These are phyloP conservation scores for Erpobdella octoculata DNA, from an alignment of 2,888 invertebrate species.

Conservation along the genomic window DNA sequence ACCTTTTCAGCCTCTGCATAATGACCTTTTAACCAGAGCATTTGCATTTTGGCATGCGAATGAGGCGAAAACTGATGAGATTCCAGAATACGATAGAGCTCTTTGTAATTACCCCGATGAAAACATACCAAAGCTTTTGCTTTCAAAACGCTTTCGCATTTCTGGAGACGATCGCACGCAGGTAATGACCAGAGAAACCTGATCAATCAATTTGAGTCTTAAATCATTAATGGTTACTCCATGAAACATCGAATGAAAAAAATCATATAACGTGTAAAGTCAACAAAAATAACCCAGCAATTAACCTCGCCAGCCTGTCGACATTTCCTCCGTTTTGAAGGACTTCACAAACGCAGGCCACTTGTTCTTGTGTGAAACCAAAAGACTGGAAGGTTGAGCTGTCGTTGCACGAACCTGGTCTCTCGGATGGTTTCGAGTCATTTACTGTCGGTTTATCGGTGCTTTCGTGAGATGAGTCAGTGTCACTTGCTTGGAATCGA, in stretches of 20 bases:
- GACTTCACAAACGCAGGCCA: slow-evolving; percentile 97
- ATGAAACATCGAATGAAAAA: not conserved
- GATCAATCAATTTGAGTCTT: too few relatives aligned
- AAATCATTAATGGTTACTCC: not conserved
- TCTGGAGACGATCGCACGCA: slow-evolving; percentile 88
- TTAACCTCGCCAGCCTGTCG: slow-evolving; percentile 73
- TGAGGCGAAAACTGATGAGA: slow-evolving; percentile 87
- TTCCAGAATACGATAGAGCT: slow-evolving; percentile 87
- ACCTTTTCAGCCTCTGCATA: slow-evolving; percentile 95
- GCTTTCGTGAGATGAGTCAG: not conserved
- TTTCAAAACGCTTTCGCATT: slow-evolving; percentile 93
- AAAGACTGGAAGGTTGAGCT: slow-evolving; percentile 23
- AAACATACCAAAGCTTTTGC: slow-evolving; percentile 96
- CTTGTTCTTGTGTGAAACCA: slow-evolving; percentile 26
- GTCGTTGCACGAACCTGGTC: not conserved
- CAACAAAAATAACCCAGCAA: not conserved
- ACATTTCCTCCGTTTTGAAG: slow-evolving; percentile 90
- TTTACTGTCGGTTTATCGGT: not conserved
- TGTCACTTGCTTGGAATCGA: not conserved
- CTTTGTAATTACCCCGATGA: slow-evolving; percentile 74
- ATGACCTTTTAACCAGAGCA: slow-evolving; percentile 93
- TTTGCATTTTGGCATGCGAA: slow-evolving; percentile 70
- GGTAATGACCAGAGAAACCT: slow-evolving; percentile 93
- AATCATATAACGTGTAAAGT: not conserved
- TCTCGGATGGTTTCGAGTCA: too few relatives aligned